Conservation (phyloP, 2,113 vertebrate species). For the Dicrurus megarhynchus region DNA sequence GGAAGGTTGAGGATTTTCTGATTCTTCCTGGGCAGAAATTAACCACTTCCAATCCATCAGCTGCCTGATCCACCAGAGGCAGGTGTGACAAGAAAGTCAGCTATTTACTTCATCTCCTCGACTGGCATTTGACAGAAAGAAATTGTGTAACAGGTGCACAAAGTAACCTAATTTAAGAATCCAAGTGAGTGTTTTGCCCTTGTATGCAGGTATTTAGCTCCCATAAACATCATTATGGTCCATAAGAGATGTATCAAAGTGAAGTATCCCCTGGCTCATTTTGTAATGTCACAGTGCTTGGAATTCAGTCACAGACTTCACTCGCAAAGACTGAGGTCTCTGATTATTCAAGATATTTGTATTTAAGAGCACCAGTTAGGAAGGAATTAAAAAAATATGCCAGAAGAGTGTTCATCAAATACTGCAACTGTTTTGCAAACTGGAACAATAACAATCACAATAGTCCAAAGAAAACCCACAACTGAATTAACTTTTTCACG, state of each 20-base stretch:
- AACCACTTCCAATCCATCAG: neutral
- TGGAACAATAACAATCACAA: rapidly evolving
- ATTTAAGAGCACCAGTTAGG: neutral
- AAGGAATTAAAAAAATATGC: neutral
- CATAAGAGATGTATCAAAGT: neutral
- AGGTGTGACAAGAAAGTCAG: neutral
- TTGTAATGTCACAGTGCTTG: neutral
- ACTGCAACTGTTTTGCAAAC: neutral
- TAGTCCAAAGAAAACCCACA: neutral
- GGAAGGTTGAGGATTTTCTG: neutral
- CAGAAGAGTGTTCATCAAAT: neutral
- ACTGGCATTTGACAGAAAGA: neutral
- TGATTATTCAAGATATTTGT: neutral
- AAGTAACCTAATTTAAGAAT: neutral
- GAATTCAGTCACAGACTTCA: neutral
- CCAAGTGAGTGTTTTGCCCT: neutral
- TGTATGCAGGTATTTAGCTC: neutral
- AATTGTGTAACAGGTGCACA: neutral
- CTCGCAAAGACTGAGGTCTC: neutral
- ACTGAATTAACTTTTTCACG: neutral
- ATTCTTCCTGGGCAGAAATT: neutral
- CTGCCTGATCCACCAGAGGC: neutral
- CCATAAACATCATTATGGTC: neutral
- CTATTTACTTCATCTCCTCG: neutral
- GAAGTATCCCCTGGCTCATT: rapidly evolving